Base-by-base conservation (phyloP, 2,888 invertebrate genomes). In the Sphaerophoria rueppellii region DNA sequence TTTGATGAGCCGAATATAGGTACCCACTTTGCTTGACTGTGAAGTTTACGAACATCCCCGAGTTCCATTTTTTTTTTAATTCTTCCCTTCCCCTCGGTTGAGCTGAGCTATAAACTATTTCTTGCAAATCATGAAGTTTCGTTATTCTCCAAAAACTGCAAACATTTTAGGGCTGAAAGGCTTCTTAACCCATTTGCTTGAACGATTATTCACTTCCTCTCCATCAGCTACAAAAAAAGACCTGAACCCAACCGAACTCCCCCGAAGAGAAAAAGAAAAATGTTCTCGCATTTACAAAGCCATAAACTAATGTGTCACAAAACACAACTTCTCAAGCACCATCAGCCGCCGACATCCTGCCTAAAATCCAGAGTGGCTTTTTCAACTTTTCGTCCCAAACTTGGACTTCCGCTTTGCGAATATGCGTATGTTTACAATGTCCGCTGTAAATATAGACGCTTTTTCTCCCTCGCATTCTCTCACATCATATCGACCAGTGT, bases 351-450 rank as follows among this genome's bases (percentile, higher is more conserved):
- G 12, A 40, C 50, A 35, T 67, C 54, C 48, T 32, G 50, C 60
- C 60, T 46, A 52, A 37, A 34, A 76, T 70, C 60, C 46, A 35
- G 50, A 65, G 60, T 35, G 58, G 54, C 73, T 52, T 54, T 67
- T 43, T n/a, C 32, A 50, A 54, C 52, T 54, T 12, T 7, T 37
- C 52, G 24, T 52, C 9, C 7, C 16, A n/a, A 12, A 16, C 4
- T 24, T 50, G 16, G 6, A n/a, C n/a, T 72, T 60, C 14, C 61
- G 16, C 34, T 43, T 54, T 40, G 35, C 67, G 48, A 54, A 70
- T 43, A 80, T 73, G 81, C 70, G 85, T 81, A 81, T 85, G 85
- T 85, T 85, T 77, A 85, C 85, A 85, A 85, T 81, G 85, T 81
- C 81, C 85, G 73, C 81, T 85, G 81, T 81, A 81, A 83, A 83